Percentiles rank a stretch among this genome's conserved stretches.
Evolutionary conservation across 2,888 invertebrate genomes (phyloP).

Genomic region (Acholoe squamosa): DNA sequence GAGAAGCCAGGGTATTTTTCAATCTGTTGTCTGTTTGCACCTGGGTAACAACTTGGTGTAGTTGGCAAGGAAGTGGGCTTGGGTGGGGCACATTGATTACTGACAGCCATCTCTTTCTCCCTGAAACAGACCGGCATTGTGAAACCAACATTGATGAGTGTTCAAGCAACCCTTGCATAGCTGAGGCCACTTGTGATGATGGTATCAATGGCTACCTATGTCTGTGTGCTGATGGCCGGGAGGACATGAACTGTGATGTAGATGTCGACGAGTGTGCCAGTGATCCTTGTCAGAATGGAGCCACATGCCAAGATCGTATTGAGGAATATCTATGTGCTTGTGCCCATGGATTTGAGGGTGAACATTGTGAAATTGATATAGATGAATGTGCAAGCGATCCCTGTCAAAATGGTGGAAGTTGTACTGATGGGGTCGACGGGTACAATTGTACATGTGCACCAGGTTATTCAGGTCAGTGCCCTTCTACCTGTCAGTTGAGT

Average conservation of each 20-base stretch:
- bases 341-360: conserved; percentile 70
- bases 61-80: neutral
- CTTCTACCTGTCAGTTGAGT: no score
- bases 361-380: conserved; percentile 89
- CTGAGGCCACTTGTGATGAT: neutral
- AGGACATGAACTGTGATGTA: conserved; percentile 80
- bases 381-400: conserved; percentile 92
- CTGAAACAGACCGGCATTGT: conserved; percentile 81
- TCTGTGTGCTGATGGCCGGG: conserved; percentile 75
- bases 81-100: neutral
- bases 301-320: conserved; percentile 88
- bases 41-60: neutral
- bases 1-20: neutral
- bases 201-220: conserved; percentile 79
- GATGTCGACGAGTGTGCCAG: conserved; percentile 76
- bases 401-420: conserved; percentile 91
- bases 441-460: conserved; percentile 39
- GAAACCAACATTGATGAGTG: conserved; percentile 68
- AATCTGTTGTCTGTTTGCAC: conserved; percentile 43
- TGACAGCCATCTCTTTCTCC: conserved; percentile 66
- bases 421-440: conserved; percentile 83
- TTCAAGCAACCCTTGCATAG: neutral
- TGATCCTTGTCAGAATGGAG: conserved; percentile 79
- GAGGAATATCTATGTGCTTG: conserved; percentile 84
- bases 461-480: conserved; percentile 22